Percentiles rank a stretch among this genome's conserved stretches.
Evolutionary conservation across 2,797 vertebrate species (phyloP).

Genomic region (Gobio occitaniae): DNA sequence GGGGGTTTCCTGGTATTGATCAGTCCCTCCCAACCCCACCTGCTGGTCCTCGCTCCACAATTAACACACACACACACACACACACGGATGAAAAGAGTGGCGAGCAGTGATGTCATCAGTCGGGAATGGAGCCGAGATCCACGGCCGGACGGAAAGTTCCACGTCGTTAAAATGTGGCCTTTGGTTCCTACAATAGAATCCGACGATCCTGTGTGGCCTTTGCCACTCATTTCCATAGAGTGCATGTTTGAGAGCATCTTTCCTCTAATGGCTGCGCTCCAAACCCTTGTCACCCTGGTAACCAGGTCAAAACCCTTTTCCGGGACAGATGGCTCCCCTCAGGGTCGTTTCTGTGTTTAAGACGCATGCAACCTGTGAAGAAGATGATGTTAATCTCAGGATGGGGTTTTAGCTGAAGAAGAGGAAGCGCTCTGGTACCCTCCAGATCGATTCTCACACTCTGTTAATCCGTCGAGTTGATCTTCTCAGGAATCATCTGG

Average conservation of each 20-base stretch:
- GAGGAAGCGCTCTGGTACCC: not conserved
- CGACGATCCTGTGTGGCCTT: constrained; percentile 12
- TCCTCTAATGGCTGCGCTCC: constrained; percentile 28
- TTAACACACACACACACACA: not conserved
- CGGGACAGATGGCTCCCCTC: constrained; percentile 55
- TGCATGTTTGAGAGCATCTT: constrained; percentile 31
- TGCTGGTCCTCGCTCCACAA: constrained; percentile 63
- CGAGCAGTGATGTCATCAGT: constrained; percentile 10
- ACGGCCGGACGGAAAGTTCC: not conserved
- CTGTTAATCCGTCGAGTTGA: not conserved
- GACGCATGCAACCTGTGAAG: constrained; percentile 42
- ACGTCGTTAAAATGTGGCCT: constrained; percentile 23
- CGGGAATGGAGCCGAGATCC: constrained; percentile 4
- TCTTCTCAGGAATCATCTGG: not conserved
- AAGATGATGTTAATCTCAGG: not conserved
- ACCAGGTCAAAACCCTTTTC: constrained; percentile 39
- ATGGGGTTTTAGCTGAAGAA: not conserved
- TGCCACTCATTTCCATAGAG: constrained; percentile 38
- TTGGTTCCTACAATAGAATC: constrained; percentile 34
- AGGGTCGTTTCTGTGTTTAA: constrained; percentile 31
- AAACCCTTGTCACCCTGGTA: constrained; percentile 9
- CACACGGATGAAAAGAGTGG: constrained; percentile 13
- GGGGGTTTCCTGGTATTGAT: constrained; percentile 69
- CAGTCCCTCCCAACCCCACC: constrained; percentile 76
- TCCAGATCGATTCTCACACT: not conserved